phyloP scores from a whole-genome alignment of 1,140 invertebrate genomes.

The Pectinophora gossypiella region DNA sequence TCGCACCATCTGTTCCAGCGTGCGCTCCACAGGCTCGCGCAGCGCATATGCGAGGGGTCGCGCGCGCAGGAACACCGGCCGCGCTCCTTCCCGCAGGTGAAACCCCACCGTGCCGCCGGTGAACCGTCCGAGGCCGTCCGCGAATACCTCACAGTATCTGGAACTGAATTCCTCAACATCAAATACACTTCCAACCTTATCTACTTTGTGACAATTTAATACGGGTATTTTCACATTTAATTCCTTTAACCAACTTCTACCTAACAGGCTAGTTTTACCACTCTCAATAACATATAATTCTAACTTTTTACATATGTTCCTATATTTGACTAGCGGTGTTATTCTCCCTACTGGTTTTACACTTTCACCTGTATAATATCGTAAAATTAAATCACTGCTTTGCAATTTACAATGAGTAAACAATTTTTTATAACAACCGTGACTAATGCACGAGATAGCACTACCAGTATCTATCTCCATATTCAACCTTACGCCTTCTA shows the following conservation, averaged over 20 bases:
- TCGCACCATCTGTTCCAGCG: background rate
- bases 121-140: too few species aligned
- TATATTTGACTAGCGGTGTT: background rate
- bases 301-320: background rate
- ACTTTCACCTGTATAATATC: slow-evolving; percentile 2
- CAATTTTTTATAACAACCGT: background rate
- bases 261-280: background rate
- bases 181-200: background rate
- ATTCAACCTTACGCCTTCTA: background rate
- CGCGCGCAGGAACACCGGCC: background rate
- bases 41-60: too few species aligned
- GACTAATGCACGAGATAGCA: background rate
- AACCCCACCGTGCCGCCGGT: background rate
- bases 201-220: background rate
- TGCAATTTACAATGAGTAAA: background rate
- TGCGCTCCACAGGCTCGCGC: too few species aligned
- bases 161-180: too few species aligned
- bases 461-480: slow-evolving; percentile 1
- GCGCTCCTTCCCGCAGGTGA: background rate
- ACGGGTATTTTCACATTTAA: background rate
- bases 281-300: background rate
- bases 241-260: background rate
- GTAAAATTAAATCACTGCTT: background rate
- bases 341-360: background rate
- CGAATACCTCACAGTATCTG: too few species aligned